Evolutionary conservation across 2,888 invertebrate species (phyloP).

Genomic region (Pachycephus smyrnensis): DNA sequence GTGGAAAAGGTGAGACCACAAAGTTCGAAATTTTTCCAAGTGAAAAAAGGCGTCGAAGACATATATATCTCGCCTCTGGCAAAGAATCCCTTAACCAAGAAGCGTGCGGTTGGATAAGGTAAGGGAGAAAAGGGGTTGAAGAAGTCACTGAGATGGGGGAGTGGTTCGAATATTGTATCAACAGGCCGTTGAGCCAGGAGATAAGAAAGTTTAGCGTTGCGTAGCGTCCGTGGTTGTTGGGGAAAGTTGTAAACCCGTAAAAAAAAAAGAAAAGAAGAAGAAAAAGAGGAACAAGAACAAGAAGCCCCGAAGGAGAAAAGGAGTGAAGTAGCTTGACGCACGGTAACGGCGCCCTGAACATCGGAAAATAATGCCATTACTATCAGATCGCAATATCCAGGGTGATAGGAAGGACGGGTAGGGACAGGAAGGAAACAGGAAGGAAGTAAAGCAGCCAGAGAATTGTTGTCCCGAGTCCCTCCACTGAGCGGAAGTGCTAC

Average conservation of each 20-base stretch:
- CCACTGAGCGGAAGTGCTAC: too few species aligned
- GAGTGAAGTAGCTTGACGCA: conserved; percentile 4
- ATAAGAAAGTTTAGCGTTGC: too few species aligned
- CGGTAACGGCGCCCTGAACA: conserved; percentile 13
- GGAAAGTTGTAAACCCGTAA: conserved; percentile 1
- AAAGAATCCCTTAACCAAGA: too few species aligned
- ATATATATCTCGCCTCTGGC: too few species aligned
- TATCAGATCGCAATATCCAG: conserved; percentile 16
- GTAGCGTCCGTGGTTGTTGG: too few species aligned
- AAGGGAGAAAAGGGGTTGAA: neutral
- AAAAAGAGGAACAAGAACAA: neutral
- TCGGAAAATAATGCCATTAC: conserved; percentile 21
- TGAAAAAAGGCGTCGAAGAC: too few species aligned
- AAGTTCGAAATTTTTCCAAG: too few species aligned
- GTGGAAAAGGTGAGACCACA: too few species aligned
- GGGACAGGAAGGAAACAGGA: too few species aligned
- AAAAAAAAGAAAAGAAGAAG: conserved; percentile 3
- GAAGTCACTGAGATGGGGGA: conserved; percentile 9
- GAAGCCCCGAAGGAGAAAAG: neutral
- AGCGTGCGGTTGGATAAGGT: too few species aligned
- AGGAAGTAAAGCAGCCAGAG: too few species aligned
- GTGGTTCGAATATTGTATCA: conserved; percentile 1
- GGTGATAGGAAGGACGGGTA: neutral
- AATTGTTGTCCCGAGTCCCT: too few species aligned
- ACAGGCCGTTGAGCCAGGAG: conserved; percentile 1